A percentile compares a stretch with the other conserved stretches of the same genome.
Evolutionary conservation across 2,797 vertebrate species (phyloP).

Genomic region (Lindbergichthys nudifrons): DNA sequence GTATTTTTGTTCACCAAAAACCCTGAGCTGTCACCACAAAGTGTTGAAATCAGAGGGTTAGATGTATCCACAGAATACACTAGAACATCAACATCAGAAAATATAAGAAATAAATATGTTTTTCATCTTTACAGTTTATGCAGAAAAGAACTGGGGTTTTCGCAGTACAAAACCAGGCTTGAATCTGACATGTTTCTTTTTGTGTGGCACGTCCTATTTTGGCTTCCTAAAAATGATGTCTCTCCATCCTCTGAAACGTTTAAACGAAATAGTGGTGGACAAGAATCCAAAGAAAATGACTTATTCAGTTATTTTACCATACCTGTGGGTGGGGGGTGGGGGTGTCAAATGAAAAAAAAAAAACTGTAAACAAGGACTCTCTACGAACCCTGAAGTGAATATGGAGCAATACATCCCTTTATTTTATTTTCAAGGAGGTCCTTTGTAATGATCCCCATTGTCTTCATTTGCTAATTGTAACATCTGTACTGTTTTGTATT

Average conservation of each 20-base stretch:
- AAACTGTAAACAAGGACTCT: too few species aligned
- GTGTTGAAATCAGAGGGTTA: constrained; percentile 13
- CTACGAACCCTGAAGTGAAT: too few species aligned
- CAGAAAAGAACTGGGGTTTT: background rate
- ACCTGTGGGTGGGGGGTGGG: too few species aligned
- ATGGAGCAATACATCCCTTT: too few species aligned
- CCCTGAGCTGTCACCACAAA: constrained; percentile 12
- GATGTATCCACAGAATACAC: constrained; percentile 2
- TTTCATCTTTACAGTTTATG: background rate
- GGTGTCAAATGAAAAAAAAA: too few species aligned
- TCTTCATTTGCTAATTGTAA: too few species aligned
- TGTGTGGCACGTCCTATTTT: background rate
- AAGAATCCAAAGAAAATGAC: background rate
- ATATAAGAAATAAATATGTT: constrained; percentile 20
- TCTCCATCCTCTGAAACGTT: background rate
- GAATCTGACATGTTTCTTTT: background rate
- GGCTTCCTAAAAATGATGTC: background rate
- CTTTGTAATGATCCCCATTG: too few species aligned
- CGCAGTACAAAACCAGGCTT: background rate
- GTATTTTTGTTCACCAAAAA: constrained; percentile 13
- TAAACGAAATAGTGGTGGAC: background rate
- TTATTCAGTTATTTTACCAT: too few species aligned
- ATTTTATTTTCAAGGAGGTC: too few species aligned
- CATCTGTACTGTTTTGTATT: too few species aligned
- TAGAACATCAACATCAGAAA: background rate